Conservation (phyloP, 92 coral and sea anemone genomes). For the Blastomussa wellsi region DNA sequence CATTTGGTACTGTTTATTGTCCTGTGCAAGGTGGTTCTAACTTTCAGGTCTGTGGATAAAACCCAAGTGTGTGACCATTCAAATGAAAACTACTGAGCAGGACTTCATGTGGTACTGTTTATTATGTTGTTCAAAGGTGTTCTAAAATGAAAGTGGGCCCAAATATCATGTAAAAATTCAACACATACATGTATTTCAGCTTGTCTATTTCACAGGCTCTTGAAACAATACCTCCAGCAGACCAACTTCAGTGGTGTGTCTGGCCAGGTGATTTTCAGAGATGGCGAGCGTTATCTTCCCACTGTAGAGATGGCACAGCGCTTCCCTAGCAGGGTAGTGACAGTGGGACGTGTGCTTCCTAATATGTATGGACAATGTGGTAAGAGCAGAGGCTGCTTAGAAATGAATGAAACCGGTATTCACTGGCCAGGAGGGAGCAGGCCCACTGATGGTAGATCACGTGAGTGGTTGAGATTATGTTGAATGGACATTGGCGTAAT, state of each 20-base stretch:
- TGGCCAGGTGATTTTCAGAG: conserved; percentile 72
- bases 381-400: conserved; percentile 53
- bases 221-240: conserved; percentile 58
- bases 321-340: conserved; percentile 49
- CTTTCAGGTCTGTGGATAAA: not conserved
- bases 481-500: too few species aligned
- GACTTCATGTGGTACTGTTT: not conserved
- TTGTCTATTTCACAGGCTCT: conserved; percentile 59
- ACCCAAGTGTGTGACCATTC: not conserved
- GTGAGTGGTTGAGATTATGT: too few species aligned
- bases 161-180: not conserved
- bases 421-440: conserved; percentile 62
- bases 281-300: conserved; percentile 76
- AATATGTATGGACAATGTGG: conserved; percentile 42
- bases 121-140: not conserved
- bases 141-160: not conserved
- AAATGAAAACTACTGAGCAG: not conserved
- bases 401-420: conserved; percentile 62
- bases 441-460: conserved; percentile 78
- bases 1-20: not conserved
- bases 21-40: not conserved
- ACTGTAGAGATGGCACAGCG: conserved; percentile 67
- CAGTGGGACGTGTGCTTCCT: conserved; percentile 75
- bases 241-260: conserved; percentile 83
- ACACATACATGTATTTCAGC: not conserved